phyloP scores from a whole-genome alignment of 2,888 invertebrate species.

The Latrodectus hesperus region DNA sequence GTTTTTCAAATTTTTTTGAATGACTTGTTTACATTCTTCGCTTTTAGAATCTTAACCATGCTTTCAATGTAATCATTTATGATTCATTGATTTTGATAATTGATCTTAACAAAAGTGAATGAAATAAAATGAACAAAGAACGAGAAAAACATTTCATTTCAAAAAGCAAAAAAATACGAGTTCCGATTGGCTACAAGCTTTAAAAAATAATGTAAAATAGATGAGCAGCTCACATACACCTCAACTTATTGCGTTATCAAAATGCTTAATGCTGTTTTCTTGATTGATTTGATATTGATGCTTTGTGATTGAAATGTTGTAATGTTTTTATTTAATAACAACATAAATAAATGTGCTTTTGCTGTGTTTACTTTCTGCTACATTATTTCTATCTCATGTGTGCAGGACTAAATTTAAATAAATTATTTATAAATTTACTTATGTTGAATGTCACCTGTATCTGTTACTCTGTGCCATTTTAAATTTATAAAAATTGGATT shows the following conservation, averaged over 20 bases:
- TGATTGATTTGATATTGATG: slow-evolving; percentile 1
- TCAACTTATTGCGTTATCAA: neutral
- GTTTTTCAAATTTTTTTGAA: too few species aligned
- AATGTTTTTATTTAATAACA: too few species aligned
- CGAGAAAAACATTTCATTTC: neutral
- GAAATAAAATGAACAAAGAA: neutral
- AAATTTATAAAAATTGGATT: too few species aligned
- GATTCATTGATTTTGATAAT: slow-evolving; percentile 3
- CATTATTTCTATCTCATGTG: too few species aligned
- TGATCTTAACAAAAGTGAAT: neutral
- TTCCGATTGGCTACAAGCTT: neutral
- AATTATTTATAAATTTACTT: too few species aligned
- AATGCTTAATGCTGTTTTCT: neutral
- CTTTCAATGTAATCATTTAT: slow-evolving; percentile 2
- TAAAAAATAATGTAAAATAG: neutral
- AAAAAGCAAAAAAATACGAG: neutral
- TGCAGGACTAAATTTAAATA: too few species aligned
- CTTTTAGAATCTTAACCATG: neutral
- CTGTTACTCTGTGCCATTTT: too few species aligned
- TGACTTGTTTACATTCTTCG: neutral
- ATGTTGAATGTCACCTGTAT: too few species aligned
- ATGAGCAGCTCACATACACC: neutral
- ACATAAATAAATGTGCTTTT: too few species aligned
- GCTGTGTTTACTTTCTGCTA: too few species aligned
- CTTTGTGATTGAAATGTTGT: neutral